Evolutionary conservation across 2,113 vertebrate species (phyloP), one percentile per base, ranked within the genome.

Genomic region (Gorsachius goisagi): DNA sequence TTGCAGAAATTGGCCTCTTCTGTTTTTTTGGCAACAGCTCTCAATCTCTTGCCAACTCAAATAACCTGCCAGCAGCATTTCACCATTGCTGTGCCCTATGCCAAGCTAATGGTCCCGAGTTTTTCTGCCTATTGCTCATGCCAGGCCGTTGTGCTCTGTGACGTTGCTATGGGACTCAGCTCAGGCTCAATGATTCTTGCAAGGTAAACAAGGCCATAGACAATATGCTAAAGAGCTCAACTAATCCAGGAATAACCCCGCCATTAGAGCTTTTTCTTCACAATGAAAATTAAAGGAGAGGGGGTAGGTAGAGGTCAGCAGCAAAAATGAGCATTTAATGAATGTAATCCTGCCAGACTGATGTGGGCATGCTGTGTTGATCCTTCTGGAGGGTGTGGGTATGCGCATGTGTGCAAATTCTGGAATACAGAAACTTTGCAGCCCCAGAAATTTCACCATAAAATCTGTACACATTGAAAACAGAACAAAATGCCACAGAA

Each of bases 301-400:
- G 26, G 27, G 8, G 64, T n/a, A 23, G 23, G 21, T 52, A 85
- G 50, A 91, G 47, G 55, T 86, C 79, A 90, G 63, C 30, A 93
- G 33, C 32, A 91, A 92, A 85, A 94, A 90, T 41, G 28, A 96
- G 62, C 53, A 88, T 66, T 45, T 92, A 82, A 93, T 50, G 59
- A 83, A 88, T 0, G 1, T 49, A 93, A 59, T 86, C 45, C 58
- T 90, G 82, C 47, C 89, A 62, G 56, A 80, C 47, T 56, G 50
- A 68, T 6, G 44, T 35, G 67, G 76, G 76, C 67, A 62, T 7
- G 83, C 67, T 85, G 66, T 37, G n/a, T 45, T 84, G 45, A 62
- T 71, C 90, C 41, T 82, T 81, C 58, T 33, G 18, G 18, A 88
- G 30, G 7, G 15, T 41, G 28, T 21, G 33, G n/a, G 41, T 24